A percentile compares a stretch with the other conserved stretches of the same genome.
phyloP scores from a whole-genome alignment of 2,797 vertebrate genomes.

The Heteromormyrus szaboi region DNA sequence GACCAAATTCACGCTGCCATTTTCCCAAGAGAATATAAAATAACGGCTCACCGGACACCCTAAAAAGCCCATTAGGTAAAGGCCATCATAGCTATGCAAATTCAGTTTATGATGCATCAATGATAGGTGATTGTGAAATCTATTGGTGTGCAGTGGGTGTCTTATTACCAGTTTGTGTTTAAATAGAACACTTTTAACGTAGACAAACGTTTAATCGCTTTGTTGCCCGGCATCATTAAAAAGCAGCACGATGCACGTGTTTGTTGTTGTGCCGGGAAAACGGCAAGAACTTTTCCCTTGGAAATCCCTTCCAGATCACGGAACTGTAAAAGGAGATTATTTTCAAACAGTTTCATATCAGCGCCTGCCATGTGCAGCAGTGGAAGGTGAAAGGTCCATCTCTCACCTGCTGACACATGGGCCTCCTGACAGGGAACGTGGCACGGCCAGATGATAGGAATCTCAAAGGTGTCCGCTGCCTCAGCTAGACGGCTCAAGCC shows the following conservation, averaged over 20 bases:
- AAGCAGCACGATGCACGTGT: not conserved
- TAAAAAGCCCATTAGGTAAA: not conserved
- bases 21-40: not conserved
- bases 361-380: slow-evolving; percentile 8
- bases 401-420: slow-evolving; percentile 14
- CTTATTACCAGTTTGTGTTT: not conserved
- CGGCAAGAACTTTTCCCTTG: not conserved
- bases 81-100: not conserved
- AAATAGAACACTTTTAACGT: not conserved
- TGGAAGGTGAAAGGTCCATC: slow-evolving; percentile 12
- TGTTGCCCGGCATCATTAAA: not conserved
- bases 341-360: slow-evolving; percentile 20
- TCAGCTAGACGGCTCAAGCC: not conserved
- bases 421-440: not conserved
- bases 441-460: slow-evolving; percentile 10
- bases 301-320: slow-evolving; percentile 7
- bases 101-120: not conserved
- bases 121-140: not conserved
- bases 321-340: slow-evolving; percentile 14
- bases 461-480: slow-evolving; percentile 5
- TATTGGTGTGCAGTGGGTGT: not conserved
- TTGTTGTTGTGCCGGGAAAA: not conserved
- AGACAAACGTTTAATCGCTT: not conserved
- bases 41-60: not conserved
- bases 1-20: not conserved